Conservation (phyloP, 2,797 vertebrate species). For the Micrastur ruficollis region DNA sequence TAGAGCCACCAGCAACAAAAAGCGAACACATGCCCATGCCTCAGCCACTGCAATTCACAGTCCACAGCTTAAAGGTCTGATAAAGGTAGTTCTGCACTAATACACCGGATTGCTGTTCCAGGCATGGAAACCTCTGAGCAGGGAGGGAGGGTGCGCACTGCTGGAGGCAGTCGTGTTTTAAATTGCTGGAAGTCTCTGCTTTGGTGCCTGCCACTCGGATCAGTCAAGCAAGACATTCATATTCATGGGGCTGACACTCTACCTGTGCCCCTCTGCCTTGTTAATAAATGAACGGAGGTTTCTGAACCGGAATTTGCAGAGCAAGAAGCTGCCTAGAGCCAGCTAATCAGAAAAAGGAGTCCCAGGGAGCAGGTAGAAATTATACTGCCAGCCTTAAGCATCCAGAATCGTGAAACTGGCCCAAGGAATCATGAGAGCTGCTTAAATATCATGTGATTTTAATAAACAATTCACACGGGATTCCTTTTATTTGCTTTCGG, state of each 20-base stretch:
- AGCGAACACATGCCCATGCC: not conserved
- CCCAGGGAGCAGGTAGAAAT: not conserved
- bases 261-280: slow-evolving; percentile 19
- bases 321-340: not conserved
- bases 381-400: not conserved
- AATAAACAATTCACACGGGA: not conserved
- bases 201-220: not conserved
- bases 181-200: not conserved
- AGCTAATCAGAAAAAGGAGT: not conserved
- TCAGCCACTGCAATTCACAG: not conserved
- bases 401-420: not conserved
- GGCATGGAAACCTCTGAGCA: not conserved
- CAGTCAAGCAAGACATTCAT: not conserved
- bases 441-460: slow-evolving; percentile 39
- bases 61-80: not conserved
- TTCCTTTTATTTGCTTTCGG: slow-evolving; percentile 13
- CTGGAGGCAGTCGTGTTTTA: not conserved
- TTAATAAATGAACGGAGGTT: not conserved
- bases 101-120: not conserved
- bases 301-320: not conserved
- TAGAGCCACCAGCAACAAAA: not conserved
- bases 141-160: not conserved
- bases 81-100: not conserved
- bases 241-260: not conserved
- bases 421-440: not conserved